Base-by-base conservation (phyloP, 2,797 vertebrate genomes). In the Hypotaenidia philippensis region DNA sequence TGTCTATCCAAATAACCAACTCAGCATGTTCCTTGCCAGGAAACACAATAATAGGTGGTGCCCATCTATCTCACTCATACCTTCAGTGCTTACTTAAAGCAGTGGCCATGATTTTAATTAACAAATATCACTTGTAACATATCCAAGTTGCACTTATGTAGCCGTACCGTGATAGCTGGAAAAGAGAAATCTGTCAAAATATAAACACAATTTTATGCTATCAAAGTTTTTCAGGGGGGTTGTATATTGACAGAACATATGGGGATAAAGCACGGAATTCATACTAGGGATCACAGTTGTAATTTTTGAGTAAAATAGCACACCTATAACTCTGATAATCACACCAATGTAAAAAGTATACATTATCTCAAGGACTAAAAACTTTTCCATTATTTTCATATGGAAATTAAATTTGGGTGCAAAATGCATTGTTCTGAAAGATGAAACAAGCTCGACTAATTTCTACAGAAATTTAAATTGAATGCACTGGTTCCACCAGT, bases 1-100 rank as follows among this genome's bases (percentile, higher is more conserved):
- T 59, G 34, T 40, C 47, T 49, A 4, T 13, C 16, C 34, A 80
- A 59, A 61, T 44, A 83, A 23, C 11, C 3, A 3, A 40, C 19
- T 40, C 5, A 1, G 49, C 19, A 40, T 4, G 19, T 17, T 75
- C 10, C 38, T 71, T 66, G 16, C 19, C 49, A 83, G 29, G 1
- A 11, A 78, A 57, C n/a, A 71, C 19, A 64, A 10, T 26, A 40
- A 29, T 7, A 70, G 47, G 12, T 0, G 0, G 10, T 38, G 17
- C 38, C 27, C 21, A 34, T 71, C 25, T 57, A 38, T 11, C 18
- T 41, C 41, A 44, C 27, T 57, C 36, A 32, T 49, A 36, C 12
- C 77, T 41, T 18, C 22, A 40, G 6, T 53, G 47, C 36, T 56
- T 78, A 25, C 25, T 49, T 40, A 44, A 86, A 60, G 32, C 5